Evolutionary conservation across 1,140 invertebrate species (phyloP).

Genomic region (Drosophila novamexicana): DNA sequence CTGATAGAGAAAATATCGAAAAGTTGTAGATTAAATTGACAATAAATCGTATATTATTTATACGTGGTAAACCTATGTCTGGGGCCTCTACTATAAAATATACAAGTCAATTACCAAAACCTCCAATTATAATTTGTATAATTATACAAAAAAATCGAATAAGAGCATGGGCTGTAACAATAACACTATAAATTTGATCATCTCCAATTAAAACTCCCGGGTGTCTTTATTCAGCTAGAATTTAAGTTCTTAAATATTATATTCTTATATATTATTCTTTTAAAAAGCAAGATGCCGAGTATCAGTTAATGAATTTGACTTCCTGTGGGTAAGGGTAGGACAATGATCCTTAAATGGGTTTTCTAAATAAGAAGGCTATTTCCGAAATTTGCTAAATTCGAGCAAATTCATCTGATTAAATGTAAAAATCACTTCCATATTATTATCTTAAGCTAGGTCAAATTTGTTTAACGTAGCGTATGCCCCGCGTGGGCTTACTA

Average conservation of each 20-base stretch:
- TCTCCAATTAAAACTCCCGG: constrained; percentile 87
- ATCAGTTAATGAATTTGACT: background rate
- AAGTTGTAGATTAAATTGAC: background rate
- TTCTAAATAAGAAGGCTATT: too few species aligned
- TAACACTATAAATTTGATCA: constrained; percentile 90
- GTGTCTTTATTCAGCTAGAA: constrained; percentile 88
- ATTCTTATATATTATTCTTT: constrained; percentile 86
- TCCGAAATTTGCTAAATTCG: too few species aligned
- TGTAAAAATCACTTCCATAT: too few species aligned
- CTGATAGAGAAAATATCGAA: too few species aligned
- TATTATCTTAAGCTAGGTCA: too few species aligned
- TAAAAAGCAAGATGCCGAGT: background rate
- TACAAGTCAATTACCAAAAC: constrained; percentile 91
- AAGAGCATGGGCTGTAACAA: constrained; percentile 90
- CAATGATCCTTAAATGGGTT: too few species aligned
- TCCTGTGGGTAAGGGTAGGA: too few species aligned
- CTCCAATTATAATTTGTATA: constrained; percentile 91
- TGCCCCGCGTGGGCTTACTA: too few species aligned
- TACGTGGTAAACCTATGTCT: constrained; percentile 91
- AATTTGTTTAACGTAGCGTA: too few species aligned
- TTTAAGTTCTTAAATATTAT: constrained; percentile 86
- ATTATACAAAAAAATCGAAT: constrained; percentile 91
- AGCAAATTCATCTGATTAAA: too few species aligned
- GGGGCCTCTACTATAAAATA: constrained; percentile 89
- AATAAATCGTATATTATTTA: constrained; percentile 91